phyloP scores from a whole-genome alignment of 2,797 vertebrate species.

The Pantherophis alleghaniensis region DNA sequence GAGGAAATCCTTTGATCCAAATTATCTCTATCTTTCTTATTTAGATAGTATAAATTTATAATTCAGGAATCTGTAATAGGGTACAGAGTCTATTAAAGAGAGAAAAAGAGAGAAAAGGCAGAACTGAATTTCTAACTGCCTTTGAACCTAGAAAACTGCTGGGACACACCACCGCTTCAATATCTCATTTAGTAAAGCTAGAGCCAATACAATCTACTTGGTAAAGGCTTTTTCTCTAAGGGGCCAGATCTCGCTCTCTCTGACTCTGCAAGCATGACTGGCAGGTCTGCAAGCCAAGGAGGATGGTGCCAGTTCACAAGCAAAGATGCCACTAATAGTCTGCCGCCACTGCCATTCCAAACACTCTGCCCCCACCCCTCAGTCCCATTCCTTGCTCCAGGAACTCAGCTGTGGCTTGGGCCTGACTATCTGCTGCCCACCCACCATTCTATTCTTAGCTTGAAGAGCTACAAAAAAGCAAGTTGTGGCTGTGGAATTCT shows the following conservation, averaged over 20 bases:
- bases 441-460: neutral
- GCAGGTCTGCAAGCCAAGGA: neutral
- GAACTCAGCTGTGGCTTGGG: neutral
- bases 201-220: neutral
- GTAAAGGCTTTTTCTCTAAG: neutral
- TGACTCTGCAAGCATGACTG: neutral
- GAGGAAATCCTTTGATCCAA: neutral
- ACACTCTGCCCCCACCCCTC: neutral
- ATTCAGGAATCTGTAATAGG: neutral
- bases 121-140: neutral
- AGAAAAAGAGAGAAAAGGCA: neutral
- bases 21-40: neutral
- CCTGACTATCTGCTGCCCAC: neutral
- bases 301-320: neutral
- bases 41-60: neutral
- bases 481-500: neutral
- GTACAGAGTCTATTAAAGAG: neutral
- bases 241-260: neutral
- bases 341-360: neutral
- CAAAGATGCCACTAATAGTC: neutral
- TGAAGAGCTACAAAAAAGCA: neutral
- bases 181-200: neutral
- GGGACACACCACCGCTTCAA: neutral
- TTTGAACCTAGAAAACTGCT: neutral
- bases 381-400: neutral